Percentiles rank a stretch among this genome's conserved stretches.
These are phyloP conservation scores for Drosophila novamexicana DNA, from an alignment of 1,140 invertebrate genomes.

Conservation along the genomic window DNA sequence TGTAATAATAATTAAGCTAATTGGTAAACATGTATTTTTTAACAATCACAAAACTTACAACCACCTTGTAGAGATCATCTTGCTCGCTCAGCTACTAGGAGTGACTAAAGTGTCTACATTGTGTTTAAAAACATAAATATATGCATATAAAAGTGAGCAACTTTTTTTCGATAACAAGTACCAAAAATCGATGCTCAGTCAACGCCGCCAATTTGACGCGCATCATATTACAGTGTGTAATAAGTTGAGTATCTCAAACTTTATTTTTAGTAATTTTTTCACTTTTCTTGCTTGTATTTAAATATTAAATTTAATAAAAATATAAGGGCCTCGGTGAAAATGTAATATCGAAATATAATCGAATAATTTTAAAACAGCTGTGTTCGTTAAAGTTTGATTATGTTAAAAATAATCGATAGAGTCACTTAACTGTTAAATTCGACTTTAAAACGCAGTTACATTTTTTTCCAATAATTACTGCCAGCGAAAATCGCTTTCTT, in stretches of 20 bases:
- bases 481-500: too few species aligned
- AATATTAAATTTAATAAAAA: background rate
- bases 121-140: too few species aligned
- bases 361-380: conserved; percentile 2
- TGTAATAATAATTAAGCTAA: background rate
- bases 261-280: background rate
- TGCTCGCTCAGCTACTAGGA: background rate
- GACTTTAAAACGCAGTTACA: background rate
- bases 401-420: background rate
- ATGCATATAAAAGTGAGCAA: too few species aligned
- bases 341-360: background rate
- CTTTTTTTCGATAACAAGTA: too few species aligned
- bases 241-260: background rate
- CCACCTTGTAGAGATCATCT: background rate
- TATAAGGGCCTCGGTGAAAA: background rate
- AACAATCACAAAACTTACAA: background rate
- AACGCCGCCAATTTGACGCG: too few species aligned
- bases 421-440: background rate
- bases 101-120: too few species aligned
- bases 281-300: background rate
- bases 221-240: too few species aligned
- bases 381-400: background rate
- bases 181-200: too few species aligned
- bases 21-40: background rate
- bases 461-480: too few species aligned